phyloP scores from a whole-genome alignment of 1,140 invertebrate genomes.

The Leptestheria dahalacensis region DNA sequence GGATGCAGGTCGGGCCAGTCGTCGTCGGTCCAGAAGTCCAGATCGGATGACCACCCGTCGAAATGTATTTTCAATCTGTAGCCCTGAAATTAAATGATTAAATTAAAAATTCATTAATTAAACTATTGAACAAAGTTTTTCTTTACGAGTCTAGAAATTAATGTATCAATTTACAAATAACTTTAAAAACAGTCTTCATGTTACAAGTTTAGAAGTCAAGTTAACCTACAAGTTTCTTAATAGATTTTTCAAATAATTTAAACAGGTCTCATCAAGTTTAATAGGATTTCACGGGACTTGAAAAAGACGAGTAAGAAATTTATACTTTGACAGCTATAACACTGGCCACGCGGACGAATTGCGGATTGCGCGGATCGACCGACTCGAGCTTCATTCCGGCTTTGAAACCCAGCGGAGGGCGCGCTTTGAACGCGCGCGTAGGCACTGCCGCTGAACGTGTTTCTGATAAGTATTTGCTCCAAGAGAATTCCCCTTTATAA shows the following conservation, averaged over 20 bases:
- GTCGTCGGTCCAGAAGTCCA: conserved; percentile 80
- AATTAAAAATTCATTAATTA: background rate
- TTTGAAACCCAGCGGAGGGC: conserved; percentile 63
- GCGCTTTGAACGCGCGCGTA: conserved; percentile 62
- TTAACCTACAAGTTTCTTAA: no score
- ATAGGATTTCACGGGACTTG: no score
- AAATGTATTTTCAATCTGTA: conserved; percentile 57
- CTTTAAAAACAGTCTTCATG: no score
- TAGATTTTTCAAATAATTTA: no score
- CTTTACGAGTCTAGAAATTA: background rate
- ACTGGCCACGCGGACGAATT: conserved; percentile 69
- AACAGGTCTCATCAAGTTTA: no score
- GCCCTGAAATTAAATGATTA: background rate
- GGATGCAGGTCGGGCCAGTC: conserved; percentile 82
- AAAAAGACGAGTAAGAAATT: conserved; percentile 20
- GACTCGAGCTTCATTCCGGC: conserved; percentile 78
- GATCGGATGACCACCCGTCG: conserved; percentile 75
- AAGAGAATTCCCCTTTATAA: conserved; percentile 44
- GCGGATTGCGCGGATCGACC: conserved; percentile 62
- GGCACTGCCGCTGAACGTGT: conserved; percentile 61
- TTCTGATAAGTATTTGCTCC: conserved; percentile 67
- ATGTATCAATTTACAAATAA: background rate
- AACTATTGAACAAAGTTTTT: background rate
- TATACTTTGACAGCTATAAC: conserved; percentile 46
- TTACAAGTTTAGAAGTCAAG: no score